phyloP scores from a whole-genome alignment of 2,113 vertebrate genomes.

The Corythornis cristatus region DNA sequence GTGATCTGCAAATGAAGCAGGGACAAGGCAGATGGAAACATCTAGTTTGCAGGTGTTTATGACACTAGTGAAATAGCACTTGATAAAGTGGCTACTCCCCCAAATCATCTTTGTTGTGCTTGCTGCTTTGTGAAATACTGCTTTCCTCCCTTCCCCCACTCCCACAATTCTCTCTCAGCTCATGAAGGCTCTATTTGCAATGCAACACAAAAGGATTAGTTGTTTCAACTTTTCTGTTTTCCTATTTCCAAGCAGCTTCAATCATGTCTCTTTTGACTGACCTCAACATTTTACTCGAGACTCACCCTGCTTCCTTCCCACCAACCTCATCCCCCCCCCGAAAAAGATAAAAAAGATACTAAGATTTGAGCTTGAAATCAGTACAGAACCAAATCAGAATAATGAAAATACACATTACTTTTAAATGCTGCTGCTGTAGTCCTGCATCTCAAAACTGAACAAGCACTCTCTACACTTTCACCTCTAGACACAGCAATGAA shows the following conservation, averaged over 20 bases:
- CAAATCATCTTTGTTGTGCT: background rate
- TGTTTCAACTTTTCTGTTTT: slow-evolving; percentile 38
- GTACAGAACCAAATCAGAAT: background rate
- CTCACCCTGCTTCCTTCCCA: background rate
- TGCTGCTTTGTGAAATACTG: background rate
- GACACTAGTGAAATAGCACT: background rate
- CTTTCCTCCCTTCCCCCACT: background rate
- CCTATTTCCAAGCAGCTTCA: background rate
- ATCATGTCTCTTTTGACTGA: background rate
- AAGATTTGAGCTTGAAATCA: background rate
- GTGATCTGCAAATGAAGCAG: background rate
- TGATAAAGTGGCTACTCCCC: background rate
- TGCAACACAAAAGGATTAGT: slow-evolving; percentile 46
- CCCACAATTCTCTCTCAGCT: background rate
- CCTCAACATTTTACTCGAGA: background rate
- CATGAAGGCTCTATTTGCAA: slow-evolving; percentile 3
- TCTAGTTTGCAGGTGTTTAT: background rate
- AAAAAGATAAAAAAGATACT: background rate
- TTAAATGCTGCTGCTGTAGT: background rate
- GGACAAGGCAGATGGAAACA: background rate
- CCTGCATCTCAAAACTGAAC: background rate
- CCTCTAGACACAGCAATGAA: background rate
- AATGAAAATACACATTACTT: background rate
- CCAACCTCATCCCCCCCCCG: no score
- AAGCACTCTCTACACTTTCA: background rate